Percentiles rank a stretch among this genome's conserved stretches.
Conservation (phyloP, 2,113 vertebrate species). For the Orcinus orca region DNA sequence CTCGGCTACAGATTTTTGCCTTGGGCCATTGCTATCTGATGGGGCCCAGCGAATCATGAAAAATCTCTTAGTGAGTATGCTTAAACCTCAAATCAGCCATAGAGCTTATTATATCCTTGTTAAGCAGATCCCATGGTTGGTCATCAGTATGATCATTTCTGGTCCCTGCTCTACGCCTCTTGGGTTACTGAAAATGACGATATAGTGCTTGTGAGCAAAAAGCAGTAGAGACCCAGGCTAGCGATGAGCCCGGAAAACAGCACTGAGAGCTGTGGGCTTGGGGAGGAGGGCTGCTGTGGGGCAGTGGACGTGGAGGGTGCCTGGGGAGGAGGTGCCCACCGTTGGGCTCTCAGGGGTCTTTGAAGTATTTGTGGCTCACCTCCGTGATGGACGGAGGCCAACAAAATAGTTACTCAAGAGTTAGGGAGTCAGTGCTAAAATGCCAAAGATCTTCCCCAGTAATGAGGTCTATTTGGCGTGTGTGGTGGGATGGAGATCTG, state of each 20-base stretch:
- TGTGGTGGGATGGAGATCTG: neutral
- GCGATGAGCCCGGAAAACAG: neutral
- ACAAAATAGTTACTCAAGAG: neutral
- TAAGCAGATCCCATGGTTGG: conserved; percentile 39
- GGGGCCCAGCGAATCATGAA: conserved; percentile 59
- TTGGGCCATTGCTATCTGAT: conserved; percentile 64
- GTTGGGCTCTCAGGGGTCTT: neutral
- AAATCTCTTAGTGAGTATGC: conserved; percentile 32
- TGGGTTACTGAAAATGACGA: conserved; percentile 62
- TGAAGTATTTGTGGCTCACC: too few species aligned
- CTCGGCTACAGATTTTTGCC: conserved; percentile 8
- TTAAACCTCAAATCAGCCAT: conserved; percentile 63
- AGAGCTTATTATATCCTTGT: conserved; percentile 65
- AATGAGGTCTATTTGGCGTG: neutral
- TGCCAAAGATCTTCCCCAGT: neutral
- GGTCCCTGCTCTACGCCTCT: conserved; percentile 44
- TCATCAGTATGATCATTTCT: conserved; percentile 45
- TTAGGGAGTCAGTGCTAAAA: neutral
- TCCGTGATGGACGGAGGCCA: neutral
- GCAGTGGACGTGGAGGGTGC: neutral
- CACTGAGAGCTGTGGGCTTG: neutral
- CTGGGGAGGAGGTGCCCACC: neutral
- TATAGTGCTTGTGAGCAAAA: conserved; percentile 42
- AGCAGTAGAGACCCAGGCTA: neutral
- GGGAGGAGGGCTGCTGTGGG: neutral